Percentiles rank a stretch among this genome's conserved stretches.
Evolutionary conservation across 2,113 vertebrate genomes (phyloP).

Genomic region (Laterallus jamaicensis): DNA sequence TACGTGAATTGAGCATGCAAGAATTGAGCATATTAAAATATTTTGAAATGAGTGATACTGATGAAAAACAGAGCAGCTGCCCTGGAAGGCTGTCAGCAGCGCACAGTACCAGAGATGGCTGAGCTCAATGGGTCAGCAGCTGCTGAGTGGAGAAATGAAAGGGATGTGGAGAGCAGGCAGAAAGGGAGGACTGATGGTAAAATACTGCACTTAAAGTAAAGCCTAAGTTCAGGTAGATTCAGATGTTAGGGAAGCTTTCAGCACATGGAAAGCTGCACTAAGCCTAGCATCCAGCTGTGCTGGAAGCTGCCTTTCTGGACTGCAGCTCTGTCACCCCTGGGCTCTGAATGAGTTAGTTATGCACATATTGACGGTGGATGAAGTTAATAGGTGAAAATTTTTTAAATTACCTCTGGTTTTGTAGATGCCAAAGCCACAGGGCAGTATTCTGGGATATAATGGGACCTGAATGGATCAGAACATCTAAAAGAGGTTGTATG

Average conservation of each 20-base stretch:
- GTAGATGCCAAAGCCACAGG: background rate
- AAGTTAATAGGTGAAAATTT: background rate
- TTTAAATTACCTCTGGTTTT: background rate
- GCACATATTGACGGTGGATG: background rate
- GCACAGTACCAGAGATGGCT: background rate
- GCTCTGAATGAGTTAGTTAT: background rate
- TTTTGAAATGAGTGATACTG: background rate
- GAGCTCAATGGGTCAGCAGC: background rate
- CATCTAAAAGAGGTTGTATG: background rate
- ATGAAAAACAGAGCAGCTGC: background rate
- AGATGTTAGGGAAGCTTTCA: background rate
- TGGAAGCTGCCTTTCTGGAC: background rate
- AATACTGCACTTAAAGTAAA: background rate
- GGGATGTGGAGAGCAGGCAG: background rate
- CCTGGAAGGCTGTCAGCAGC: background rate
- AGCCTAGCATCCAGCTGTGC: background rate
- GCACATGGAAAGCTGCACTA: background rate
- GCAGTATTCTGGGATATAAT: background rate
- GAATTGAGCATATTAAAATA: background rate
- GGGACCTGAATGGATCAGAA: background rate
- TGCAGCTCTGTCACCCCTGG: fast-evolving
- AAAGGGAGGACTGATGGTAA: background rate
- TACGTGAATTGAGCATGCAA: background rate
- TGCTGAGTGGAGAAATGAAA: background rate
- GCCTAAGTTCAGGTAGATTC: background rate